Evolutionary conservation across 2,888 invertebrate species (phyloP).

Genomic region (Trissoscelio sp.): DNA sequence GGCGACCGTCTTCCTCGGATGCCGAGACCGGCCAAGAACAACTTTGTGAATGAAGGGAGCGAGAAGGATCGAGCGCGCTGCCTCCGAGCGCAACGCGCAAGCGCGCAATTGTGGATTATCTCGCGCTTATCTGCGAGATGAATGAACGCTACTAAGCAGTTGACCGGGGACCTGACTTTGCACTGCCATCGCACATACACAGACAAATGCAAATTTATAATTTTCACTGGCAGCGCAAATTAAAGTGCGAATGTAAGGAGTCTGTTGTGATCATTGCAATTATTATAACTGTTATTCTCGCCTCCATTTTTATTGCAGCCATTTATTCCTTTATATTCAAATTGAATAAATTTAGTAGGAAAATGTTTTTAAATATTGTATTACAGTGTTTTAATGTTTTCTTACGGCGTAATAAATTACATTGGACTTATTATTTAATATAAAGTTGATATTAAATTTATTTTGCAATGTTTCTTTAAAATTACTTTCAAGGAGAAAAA

Average conservation of each 20-base stretch:
- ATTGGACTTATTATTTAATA: too few relatives aligned
- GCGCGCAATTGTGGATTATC: conserved; percentile 76
- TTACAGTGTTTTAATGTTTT: too few relatives aligned
- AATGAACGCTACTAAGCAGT: conserved; percentile 73
- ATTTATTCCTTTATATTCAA: neutral
- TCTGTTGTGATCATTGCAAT: neutral
- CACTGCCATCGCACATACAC: conserved; percentile 7
- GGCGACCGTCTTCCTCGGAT: conserved; percentile 49
- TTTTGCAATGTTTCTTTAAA: too few relatives aligned
- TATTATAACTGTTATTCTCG: conserved; percentile 27
- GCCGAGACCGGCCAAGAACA: conserved; percentile 50
- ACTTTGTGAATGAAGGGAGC: conserved; percentile 68
- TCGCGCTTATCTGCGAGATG: conserved; percentile 74
- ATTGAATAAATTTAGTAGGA: conserved; percentile 4
- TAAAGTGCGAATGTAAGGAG: conserved; percentile 28
- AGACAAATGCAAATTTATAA: conserved; percentile 36
- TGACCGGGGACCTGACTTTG: conserved; percentile 37
- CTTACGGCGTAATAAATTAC: too few relatives aligned
- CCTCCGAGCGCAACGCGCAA: conserved; percentile 40
- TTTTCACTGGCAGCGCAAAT: conserved; percentile 40
- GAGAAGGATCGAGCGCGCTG: conserved; percentile 26
- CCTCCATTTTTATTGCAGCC: neutral
- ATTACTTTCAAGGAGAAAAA: too few relatives aligned
- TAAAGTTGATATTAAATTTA: too few relatives aligned
- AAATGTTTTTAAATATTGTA: too few relatives aligned